phyloP scores from a whole-genome alignment of 2,797 vertebrate genomes.

The Gallinago stenura region DNA sequence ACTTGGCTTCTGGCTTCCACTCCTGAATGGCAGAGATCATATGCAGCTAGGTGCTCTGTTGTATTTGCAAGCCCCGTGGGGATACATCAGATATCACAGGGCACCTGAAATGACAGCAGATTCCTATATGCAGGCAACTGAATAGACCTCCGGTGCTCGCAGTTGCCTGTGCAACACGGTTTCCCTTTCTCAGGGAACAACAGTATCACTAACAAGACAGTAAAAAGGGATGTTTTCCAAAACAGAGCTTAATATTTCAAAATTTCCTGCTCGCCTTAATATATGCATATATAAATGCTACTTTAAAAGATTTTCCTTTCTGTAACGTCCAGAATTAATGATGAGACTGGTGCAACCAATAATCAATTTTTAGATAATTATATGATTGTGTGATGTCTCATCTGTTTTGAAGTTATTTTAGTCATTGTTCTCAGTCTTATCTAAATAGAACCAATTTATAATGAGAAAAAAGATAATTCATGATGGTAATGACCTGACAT shows the following conservation, averaged over 20 bases:
- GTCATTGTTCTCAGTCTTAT: background rate
- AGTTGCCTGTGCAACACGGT: background rate
- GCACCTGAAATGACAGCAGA: background rate
- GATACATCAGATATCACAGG: background rate
- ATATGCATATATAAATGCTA: background rate
- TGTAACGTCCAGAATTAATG: background rate
- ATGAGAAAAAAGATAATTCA: background rate
- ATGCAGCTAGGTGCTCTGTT: background rate
- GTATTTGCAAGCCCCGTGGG: background rate
- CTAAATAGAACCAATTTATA: background rate
- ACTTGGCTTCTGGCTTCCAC: background rate
- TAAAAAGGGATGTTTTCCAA: background rate
- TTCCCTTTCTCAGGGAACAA: background rate
- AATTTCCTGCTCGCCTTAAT: background rate
- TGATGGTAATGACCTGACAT: background rate
- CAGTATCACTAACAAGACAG: background rate
- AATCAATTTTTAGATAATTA: background rate
- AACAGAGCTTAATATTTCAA: background rate
- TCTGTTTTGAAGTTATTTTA: background rate
- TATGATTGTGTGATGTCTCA: background rate
- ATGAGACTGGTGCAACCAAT: background rate
- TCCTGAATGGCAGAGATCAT: conserved; percentile 25
- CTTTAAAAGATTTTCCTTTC: background rate
- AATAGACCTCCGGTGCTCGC: background rate
- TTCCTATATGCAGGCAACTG: background rate